phyloP scores from a whole-genome alignment of 1,140 invertebrate genomes.

The Lucilia cuprina region DNA sequence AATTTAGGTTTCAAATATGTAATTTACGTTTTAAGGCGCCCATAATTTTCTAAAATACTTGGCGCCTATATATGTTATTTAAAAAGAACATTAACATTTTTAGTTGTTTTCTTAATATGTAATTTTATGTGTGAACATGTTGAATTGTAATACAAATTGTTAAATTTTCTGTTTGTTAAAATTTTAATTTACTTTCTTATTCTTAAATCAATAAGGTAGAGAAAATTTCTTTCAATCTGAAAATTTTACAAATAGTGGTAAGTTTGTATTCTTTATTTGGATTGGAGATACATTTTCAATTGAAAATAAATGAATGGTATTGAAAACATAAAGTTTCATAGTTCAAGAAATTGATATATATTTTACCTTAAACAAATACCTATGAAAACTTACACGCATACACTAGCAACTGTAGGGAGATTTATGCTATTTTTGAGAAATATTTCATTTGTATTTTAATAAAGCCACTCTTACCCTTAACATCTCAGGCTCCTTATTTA shows the following conservation, averaged over 20 bases:
- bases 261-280: background rate
- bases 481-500: too few relatives aligned
- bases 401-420: too few relatives aligned
- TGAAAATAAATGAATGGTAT: conserved; percentile 6
- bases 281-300: background rate
- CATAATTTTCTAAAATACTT: background rate
- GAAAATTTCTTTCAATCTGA: background rate
- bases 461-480: too few relatives aligned
- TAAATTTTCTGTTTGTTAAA: background rate
- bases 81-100: background rate
- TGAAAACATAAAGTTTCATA: background rate
- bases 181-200: background rate
- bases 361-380: background rate
- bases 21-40: background rate
- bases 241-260: background rate
- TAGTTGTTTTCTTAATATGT: too few relatives aligned
- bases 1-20: background rate
- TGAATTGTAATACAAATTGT: background rate
- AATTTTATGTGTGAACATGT: background rate
- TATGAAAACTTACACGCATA: too few relatives aligned
- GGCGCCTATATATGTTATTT: background rate
- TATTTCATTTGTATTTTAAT: too few relatives aligned
- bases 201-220: background rate
- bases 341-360: background rate
- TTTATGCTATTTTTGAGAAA: too few relatives aligned